Base-by-base conservation (phyloP, 2,113 vertebrate species). In the Phycodurus eques region DNA sequence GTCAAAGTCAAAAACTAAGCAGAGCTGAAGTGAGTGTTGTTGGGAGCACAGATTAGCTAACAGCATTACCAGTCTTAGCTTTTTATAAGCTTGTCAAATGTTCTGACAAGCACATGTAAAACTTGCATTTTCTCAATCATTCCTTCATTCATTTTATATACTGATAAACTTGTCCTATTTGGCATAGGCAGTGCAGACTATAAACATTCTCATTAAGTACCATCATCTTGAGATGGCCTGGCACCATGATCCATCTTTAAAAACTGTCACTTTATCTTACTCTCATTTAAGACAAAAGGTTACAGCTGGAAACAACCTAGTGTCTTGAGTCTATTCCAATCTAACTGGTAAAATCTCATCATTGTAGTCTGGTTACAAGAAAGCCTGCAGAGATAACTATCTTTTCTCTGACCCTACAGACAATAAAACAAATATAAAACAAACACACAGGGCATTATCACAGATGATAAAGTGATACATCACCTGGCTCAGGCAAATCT, bases 201-300 rank as follows among this genome's bases (percentile, higher is more conserved):
- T 78, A 82, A 79, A 46, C 62, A 71, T 77, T 78, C 65, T 72
- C 75, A 67, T 73, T 80, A 76, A 80, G 78, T 46, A 15, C 64
- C 49, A 74, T 59, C 78, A 83, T 82, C 78, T 75, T 75, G 78
- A 80, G 61, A 76, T 80, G 75, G 81, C 79, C 73, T 51, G 42
- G 68, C 73, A 69, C 81, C 82, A 80, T 20, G 1, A 27, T 80
- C 76, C 74, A 80, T 68, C 79, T 76, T 78, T 70, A 71, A 53
- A 53, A 75, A n/a, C 67, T 2, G 43, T 65, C 54, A 27, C 33
- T 39, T 13, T 56, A 14, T 20, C 63, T 59, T 42, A 19, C 67
- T 53, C 11, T 0, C 31, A 17, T 14, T 14, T 44, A 22, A 12
- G 19, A 35, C 10, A 3, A 4, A 70, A 46, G 43, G 56, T 59